Conservation (phyloP, 2,888 invertebrate genomes). For the Gibbula magus region DNA sequence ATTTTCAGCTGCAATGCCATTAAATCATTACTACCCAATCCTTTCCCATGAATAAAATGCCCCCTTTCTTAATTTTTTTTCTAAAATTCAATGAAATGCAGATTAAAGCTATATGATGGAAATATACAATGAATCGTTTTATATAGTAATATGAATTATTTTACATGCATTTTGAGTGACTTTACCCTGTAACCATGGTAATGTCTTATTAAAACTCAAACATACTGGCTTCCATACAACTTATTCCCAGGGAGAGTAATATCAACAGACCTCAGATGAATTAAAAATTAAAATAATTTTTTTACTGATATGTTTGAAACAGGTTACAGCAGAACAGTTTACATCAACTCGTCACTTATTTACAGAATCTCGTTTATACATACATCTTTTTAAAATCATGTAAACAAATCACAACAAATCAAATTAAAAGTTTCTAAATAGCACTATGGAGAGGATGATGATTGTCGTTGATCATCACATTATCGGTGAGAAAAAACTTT, state of each 20-base stretch:
- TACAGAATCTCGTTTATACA: too few relatives aligned
- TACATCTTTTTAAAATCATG: too few relatives aligned
- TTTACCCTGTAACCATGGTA: conserved; percentile 21
- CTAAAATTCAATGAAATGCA: not conserved
- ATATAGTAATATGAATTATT: conserved; percentile 1
- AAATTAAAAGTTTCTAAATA: not conserved
- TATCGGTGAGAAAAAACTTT: not conserved
- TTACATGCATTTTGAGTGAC: not conserved
- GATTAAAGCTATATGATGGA: conserved; percentile 11
- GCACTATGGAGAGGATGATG: conserved; percentile 2
- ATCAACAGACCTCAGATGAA: not conserved
- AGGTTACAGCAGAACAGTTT: too few relatives aligned
- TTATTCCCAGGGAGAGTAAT: not conserved
- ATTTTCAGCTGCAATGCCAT: too few relatives aligned
- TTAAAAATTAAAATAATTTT: too few relatives aligned
- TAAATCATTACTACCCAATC: too few relatives aligned
- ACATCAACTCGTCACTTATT: too few relatives aligned
- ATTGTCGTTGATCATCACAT: conserved; percentile 4
- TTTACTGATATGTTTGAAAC: too few relatives aligned
- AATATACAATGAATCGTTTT: not conserved
- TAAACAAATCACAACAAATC: conserved; percentile 1
- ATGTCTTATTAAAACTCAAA: not conserved
- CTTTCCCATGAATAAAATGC: too few relatives aligned
- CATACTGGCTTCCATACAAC: conserved; percentile 10
- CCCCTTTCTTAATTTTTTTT: too few relatives aligned